These are phyloP conservation scores for Philereme vetulata DNA, from an alignment of 2,888 invertebrate genomes.

Conservation along the genomic window DNA sequence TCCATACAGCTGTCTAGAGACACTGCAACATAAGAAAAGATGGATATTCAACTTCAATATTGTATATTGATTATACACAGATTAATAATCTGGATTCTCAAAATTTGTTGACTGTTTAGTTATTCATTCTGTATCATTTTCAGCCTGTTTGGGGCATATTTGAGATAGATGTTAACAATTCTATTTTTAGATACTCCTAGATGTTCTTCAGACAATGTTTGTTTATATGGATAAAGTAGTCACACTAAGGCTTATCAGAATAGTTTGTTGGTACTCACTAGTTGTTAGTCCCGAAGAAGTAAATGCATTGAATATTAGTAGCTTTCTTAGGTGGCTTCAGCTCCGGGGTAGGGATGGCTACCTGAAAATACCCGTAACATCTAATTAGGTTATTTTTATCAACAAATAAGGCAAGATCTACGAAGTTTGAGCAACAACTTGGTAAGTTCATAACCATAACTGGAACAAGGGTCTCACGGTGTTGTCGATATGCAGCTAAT, in stretches of 20 bases:
- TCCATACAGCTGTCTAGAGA: too few species aligned
- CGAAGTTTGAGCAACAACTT: not conserved
- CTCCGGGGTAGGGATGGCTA: constrained; percentile 91
- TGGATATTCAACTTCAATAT: too few species aligned
- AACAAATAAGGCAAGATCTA: constrained; percentile 7
- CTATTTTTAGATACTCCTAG: constrained; percentile 1
- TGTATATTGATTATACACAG: too few species aligned
- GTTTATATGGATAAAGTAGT: not conserved
- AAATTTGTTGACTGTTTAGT: too few species aligned
- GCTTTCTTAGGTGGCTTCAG: constrained; percentile 90
- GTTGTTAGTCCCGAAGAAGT: constrained; percentile 97
- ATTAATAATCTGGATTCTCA: too few species aligned
- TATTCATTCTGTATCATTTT: too few species aligned
- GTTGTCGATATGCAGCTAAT: constrained; percentile 1
- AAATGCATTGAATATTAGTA: constrained; percentile 90
- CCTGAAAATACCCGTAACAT: constrained; percentile 82
- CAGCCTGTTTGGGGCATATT: not conserved
- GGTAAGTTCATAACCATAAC: not conserved
- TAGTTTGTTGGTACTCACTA: constrained; percentile 88
- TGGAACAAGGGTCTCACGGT: not conserved
- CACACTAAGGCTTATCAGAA: constrained; percentile 5
- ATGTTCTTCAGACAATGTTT: not conserved
- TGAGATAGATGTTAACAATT: not conserved
- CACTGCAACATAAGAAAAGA: too few species aligned
- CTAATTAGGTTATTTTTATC: constrained; percentile 48